Conservation (phyloP, 2,113 vertebrate species). For the Macquaria ambigua region DNA sequence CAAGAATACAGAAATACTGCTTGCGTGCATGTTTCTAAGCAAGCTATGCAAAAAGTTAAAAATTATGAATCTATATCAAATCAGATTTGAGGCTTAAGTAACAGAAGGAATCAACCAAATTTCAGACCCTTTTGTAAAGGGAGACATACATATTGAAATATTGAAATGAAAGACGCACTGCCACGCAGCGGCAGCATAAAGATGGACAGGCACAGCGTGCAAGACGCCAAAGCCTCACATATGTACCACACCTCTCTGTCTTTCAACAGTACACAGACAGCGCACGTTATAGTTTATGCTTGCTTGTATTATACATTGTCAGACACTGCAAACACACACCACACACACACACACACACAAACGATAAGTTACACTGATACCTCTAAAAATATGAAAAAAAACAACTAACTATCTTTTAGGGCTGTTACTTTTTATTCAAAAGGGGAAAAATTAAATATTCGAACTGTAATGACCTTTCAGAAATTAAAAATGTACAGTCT, state of each 20-base stretch:
- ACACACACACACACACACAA: too few species aligned
- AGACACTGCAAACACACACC: not conserved
- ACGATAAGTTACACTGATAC: too few species aligned
- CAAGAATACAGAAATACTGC: not conserved
- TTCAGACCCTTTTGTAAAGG: not conserved
- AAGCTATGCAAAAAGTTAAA: not conserved
- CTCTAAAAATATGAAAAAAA: too few species aligned
- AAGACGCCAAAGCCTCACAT: not conserved
- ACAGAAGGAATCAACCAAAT: slow-evolving; percentile 59
- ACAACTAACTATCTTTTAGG: too few species aligned
- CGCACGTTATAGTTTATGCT: too few species aligned
- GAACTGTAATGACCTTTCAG: too few species aligned
- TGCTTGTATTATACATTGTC: too few species aligned
- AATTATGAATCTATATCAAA: slow-evolving; percentile 20
- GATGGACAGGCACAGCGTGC: slow-evolving; percentile 69
- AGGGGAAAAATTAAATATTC: too few species aligned
- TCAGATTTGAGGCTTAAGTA: slow-evolving; percentile 10
- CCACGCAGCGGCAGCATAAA: slow-evolving; percentile 40
- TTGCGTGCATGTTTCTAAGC: slow-evolving; percentile 1
- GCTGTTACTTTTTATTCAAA: too few species aligned
- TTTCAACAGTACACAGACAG: not conserved
- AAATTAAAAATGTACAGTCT: too few species aligned
- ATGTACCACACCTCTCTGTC: not conserved
- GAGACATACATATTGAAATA: not conserved
- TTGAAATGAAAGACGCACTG: slow-evolving; percentile 79